These are phyloP conservation scores for Strix aluco DNA, from an alignment of 2,113 vertebrate species.

Conservation along the genomic window DNA sequence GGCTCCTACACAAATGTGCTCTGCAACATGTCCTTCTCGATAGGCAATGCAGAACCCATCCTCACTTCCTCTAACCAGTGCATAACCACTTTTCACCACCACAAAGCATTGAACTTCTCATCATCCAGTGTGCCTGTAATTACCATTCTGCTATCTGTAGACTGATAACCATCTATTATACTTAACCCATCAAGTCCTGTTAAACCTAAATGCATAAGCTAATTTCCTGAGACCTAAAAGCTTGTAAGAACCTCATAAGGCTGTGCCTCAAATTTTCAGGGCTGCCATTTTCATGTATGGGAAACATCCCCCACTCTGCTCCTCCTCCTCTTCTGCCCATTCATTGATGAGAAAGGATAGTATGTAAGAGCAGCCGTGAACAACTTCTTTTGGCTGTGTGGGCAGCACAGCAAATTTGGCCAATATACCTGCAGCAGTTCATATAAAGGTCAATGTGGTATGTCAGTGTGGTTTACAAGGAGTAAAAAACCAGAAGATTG, in stretches of 20 bases:
- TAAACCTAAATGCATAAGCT: background rate
- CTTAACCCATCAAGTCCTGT: background rate
- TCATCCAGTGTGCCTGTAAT: background rate
- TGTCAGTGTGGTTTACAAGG: background rate
- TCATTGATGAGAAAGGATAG: background rate
- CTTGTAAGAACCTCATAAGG: background rate
- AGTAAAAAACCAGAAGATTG: background rate
- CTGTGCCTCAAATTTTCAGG: background rate
- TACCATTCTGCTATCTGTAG: background rate
- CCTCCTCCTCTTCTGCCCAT: background rate
- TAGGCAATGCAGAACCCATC: background rate
- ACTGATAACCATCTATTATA: background rate
- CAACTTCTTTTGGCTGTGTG: background rate
- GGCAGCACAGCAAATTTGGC: background rate
- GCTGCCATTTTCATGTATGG: background rate
- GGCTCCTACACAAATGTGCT: background rate
- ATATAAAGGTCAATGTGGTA: background rate
- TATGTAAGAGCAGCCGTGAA: background rate
- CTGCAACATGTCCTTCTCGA: background rate
- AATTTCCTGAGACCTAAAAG: background rate
- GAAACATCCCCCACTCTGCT: background rate
- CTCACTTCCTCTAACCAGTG: background rate
- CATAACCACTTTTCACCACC: background rate
- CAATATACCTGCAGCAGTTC: background rate
- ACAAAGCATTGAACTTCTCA: background rate